Conservation (phyloP, 2,113 vertebrate genomes). For the Chloroceryle aenea region DNA sequence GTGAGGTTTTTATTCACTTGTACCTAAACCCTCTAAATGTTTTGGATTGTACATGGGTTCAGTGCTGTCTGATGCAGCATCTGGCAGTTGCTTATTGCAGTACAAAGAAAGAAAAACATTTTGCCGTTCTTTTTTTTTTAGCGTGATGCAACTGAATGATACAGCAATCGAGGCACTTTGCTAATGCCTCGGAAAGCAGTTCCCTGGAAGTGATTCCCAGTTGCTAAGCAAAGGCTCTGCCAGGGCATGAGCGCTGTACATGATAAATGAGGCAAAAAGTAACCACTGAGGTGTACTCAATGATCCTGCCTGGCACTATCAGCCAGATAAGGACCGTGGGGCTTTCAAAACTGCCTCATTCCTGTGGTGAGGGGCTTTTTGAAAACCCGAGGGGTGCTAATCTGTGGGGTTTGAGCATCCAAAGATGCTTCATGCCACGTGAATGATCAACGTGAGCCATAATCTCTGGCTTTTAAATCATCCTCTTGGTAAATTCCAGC, state of each 20-base stretch:
- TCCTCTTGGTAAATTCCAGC: not conserved
- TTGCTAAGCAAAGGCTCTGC: slow-evolving; percentile 23
- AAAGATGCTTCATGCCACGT: accelerated
- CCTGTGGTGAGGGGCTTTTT: accelerated
- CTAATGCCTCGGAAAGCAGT: not conserved
- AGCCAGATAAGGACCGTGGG: accelerated
- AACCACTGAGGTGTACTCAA: not conserved
- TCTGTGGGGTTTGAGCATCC: not conserved
- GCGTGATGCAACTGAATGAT: not conserved
- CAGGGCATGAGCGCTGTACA: accelerated
- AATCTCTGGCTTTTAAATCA: not conserved
- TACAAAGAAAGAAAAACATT: not conserved
- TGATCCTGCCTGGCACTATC: not conserved
- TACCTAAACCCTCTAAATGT: accelerated
- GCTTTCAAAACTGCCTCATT: not conserved
- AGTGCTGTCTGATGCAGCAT: not conserved
- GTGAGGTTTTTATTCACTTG: not conserved
- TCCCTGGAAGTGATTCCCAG: not conserved
- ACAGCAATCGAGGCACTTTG: not conserved
- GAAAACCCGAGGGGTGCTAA: not conserved
- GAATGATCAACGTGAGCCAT: accelerated
- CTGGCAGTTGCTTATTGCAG: not conserved
- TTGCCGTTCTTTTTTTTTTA: not conserved
- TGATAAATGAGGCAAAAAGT: not conserved
- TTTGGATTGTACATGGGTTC: accelerated